These are phyloP conservation scores for Kuschelorhynchus macadamiae DNA, from an alignment of 2,888 invertebrate genomes.

Conservation along the genomic window DNA sequence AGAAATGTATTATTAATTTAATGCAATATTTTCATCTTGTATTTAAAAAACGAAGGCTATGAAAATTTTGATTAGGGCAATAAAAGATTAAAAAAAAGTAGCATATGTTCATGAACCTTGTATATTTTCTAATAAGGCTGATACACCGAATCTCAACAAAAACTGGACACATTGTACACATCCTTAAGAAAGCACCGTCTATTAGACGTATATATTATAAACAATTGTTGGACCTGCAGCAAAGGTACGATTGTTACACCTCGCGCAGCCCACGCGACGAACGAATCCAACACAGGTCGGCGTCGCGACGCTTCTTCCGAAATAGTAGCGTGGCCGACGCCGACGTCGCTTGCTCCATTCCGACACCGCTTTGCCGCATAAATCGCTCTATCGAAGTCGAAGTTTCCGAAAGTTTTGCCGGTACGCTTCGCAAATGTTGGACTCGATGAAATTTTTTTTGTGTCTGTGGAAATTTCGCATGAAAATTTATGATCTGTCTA, in stretches of 20 bases:
- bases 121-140: no score
- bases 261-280: slow-evolving; percentile 58
- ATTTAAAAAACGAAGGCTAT: no score
- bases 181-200: slow-evolving; percentile 1
- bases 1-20: no score
- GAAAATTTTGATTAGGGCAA: no score
- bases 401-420: slow-evolving; percentile 26
- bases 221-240: slow-evolving; percentile 7
- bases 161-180: no score
- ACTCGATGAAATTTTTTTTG: slow-evolving; percentile 5
- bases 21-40: no score
- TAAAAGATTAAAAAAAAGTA: no score
- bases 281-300: slow-evolving; percentile 51
- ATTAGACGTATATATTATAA: not conserved
- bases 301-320: slow-evolving; percentile 56
- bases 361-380: no score
- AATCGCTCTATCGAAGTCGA: slow-evolving; percentile 1
- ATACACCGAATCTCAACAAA: no score
- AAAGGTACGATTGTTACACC: slow-evolving; percentile 50
- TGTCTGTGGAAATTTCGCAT: slow-evolving; percentile 14
- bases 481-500: no score
- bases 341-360: slow-evolving; percentile 56
- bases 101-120: no score
- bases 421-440: slow-evolving; percentile 2
- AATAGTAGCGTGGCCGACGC: slow-evolving; percentile 65